phyloP scores from a whole-genome alignment of 2,113 vertebrate genomes.

The Rhinopomastus cyanomelas region DNA sequence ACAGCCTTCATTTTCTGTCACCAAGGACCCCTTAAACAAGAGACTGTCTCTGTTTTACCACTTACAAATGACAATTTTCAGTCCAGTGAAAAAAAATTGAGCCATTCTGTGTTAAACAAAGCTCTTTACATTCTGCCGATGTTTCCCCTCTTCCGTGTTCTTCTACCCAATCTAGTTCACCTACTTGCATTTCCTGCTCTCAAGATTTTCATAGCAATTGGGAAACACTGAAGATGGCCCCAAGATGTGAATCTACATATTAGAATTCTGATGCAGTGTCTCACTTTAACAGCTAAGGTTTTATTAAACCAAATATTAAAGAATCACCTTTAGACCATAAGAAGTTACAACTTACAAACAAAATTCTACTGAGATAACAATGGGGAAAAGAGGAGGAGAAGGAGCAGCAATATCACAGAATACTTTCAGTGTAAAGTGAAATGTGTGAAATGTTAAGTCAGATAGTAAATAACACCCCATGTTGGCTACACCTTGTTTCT shows the following conservation, averaged over 20 bases:
- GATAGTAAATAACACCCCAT: not conserved
- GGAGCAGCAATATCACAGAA: not conserved
- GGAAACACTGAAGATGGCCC: not conserved
- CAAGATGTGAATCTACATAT: not conserved
- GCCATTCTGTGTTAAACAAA: not conserved
- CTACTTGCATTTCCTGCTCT: not conserved
- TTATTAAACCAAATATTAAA: not conserved
- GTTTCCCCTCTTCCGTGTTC: not conserved
- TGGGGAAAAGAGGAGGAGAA: not conserved
- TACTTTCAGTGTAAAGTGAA: not conserved
- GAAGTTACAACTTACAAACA: not conserved
- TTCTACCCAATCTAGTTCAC: not conserved
- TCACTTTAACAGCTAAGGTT: not conserved
- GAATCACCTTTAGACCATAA: not conserved
- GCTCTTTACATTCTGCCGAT: not conserved
- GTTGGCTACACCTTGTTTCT: not conserved
- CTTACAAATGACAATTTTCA: not conserved
- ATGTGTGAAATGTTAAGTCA: not conserved
- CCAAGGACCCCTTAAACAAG: not conserved
- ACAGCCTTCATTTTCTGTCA: not conserved
- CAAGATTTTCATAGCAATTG: not conserved
- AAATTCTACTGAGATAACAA: not conserved
- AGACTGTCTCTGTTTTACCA: not conserved
- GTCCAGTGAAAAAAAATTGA: not conserved
- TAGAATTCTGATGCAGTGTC: not conserved